phyloP scores from a whole-genome alignment of 1,140 invertebrate species.

The Campodea augens region DNA sequence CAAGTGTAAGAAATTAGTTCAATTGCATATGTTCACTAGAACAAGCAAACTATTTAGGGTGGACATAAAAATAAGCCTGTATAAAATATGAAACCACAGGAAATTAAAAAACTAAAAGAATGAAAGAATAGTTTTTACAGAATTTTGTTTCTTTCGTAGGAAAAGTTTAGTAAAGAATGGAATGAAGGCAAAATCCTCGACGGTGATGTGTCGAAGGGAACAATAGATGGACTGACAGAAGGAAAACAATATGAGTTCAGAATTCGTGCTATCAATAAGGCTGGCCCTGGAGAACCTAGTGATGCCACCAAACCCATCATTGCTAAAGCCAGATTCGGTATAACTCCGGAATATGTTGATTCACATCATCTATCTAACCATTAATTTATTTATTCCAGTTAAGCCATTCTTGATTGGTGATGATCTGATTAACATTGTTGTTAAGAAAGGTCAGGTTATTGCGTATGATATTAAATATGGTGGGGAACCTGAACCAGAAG shows the following conservation, averaged over 20 bases:
- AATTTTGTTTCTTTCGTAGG: constrained; percentile 28
- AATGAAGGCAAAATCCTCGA: constrained; percentile 55
- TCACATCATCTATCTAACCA: not conserved
- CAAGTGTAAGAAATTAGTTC: no score
- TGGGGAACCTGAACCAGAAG: constrained; percentile 83
- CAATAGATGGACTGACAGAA: constrained; percentile 79
- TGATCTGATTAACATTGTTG: constrained; percentile 59
- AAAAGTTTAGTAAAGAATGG: constrained; percentile 83
- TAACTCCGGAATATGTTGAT: constrained; percentile 1
- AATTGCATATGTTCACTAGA: no score
- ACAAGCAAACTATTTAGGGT: no score
- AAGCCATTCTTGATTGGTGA: constrained; percentile 84
- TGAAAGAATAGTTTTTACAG: no score
- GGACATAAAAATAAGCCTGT: no score
- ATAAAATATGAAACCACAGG: no score
- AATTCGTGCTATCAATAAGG: constrained; percentile 87
- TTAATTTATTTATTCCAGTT: constrained; percentile 29
- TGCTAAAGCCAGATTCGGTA: constrained; percentile 74
- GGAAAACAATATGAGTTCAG: constrained; percentile 91
- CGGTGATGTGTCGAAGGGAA: constrained; percentile 50
- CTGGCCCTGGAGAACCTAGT: constrained; percentile 83
- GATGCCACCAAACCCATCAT: constrained; percentile 86
- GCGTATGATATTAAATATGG: constrained; percentile 85
- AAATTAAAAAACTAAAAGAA: no score
- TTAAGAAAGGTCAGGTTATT: constrained; percentile 85